These are phyloP conservation scores for Chaitophorus viminalis DNA, from an alignment of 2,888 invertebrate species.

Conservation along the genomic window DNA sequence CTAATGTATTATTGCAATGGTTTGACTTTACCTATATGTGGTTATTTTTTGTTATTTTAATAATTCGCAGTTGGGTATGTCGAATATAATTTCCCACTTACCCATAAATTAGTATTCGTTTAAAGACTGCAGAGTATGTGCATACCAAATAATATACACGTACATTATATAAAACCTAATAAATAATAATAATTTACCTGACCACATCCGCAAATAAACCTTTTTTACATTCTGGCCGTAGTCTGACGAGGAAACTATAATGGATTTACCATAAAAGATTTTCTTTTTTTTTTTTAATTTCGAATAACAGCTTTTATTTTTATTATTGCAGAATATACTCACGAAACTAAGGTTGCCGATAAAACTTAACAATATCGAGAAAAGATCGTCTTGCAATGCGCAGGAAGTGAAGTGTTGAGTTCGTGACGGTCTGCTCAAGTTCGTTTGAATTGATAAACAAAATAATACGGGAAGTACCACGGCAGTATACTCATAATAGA, in stretches of 20 bases:
- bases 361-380: too few species aligned
- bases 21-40: background rate
- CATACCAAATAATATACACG: background rate
- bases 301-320: background rate
- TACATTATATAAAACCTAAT: background rate
- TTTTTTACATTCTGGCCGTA: background rate
- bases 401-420: too few species aligned
- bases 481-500: too few species aligned
- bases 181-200: slow-evolving; percentile 18
- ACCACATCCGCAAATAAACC: slow-evolving; percentile 13
- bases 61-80: background rate
- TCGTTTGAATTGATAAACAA: too few species aligned
- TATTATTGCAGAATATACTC: background rate
- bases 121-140: background rate
- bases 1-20: background rate
- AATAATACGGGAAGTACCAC: too few species aligned
- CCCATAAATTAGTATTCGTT: background rate
- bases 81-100: background rate
- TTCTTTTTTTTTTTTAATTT: background rate
- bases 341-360: background rate
- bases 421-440: too few species aligned
- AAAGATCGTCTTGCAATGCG: too few species aligned
- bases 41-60: background rate
- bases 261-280: background rate
- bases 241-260: background rate